These are phyloP conservation scores for Rhopilema esculentum DNA, from an alignment of 30 jellyfish, hydroid and myxozoan species.

Conservation along the genomic window DNA sequence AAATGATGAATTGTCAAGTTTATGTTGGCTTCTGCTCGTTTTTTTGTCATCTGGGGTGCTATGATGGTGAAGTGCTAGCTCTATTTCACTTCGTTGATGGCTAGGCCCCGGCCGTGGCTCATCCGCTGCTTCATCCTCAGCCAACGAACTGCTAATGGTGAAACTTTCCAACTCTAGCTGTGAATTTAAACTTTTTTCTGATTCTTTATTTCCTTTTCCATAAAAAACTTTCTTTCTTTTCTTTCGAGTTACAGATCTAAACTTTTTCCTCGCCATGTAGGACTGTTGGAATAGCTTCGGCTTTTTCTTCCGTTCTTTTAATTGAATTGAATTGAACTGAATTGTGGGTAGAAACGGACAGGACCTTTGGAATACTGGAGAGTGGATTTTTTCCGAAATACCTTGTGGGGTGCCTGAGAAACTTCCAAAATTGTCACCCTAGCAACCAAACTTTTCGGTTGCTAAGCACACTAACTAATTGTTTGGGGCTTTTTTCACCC, in stretches of 20 bases:
- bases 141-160: neutral
- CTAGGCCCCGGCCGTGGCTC: slow-evolving; percentile 1
- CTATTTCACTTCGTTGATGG: neutral
- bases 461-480: slow-evolving; percentile 11
- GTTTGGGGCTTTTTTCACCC: neutral
- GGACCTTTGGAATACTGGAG: slow-evolving; percentile 5
- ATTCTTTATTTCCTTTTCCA: no score
- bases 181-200: no score
- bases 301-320: no score
- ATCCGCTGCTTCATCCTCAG: neutral
- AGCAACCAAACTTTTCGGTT: neutral
- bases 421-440: neutral
- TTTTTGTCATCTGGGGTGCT: no score
- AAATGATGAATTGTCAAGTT: slow-evolving; percentile 15
- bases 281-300: no score
- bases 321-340: neutral
- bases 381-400: neutral
- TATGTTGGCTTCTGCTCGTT: slow-evolving; percentile 4
- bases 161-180: no score
- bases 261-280: slow-evolving; percentile 6
- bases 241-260: slow-evolving; percentile 10
- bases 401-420: slow-evolving; percentile 1
- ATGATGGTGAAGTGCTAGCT: neutral
- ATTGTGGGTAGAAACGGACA: slow-evolving; percentile 16
- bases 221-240: slow-evolving; percentile 22